Conservation (phyloP, 2,888 invertebrate genomes). For the Cinara cedri region DNA sequence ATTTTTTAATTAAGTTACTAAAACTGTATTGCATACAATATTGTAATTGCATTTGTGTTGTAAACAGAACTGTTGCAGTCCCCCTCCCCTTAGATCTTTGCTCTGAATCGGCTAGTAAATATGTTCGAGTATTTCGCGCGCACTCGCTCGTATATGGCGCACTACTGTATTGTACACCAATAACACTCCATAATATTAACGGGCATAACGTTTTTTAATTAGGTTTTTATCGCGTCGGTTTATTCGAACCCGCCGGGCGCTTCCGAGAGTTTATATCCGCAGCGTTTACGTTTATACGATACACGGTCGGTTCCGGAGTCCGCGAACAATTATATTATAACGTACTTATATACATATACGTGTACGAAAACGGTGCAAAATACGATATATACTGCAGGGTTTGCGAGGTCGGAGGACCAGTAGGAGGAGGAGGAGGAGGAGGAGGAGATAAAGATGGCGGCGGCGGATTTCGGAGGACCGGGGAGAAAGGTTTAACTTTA, state of each 20-base stretch:
- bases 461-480: not conserved
- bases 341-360: not conserved
- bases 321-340: slow-evolving; percentile 17
- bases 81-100: too few species aligned
- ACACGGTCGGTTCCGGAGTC: not conserved
- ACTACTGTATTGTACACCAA: not conserved
- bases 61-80: too few species aligned
- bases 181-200: not conserved
- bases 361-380: not conserved
- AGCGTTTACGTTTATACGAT: too few species aligned
- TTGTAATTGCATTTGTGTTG: too few species aligned
- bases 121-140: too few species aligned
- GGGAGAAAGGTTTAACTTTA: slow-evolving; percentile 50
- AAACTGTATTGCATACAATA: too few species aligned
- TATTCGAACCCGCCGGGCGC: not conserved
- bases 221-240: slow-evolving; percentile 36
- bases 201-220: slow-evolving; percentile 17
- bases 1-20: too few species aligned
- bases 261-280: not conserved
- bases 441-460: slow-evolving; percentile 34
- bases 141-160: not conserved
- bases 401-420: not conserved
- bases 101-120: too few species aligned
- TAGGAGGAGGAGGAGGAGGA: too few species aligned
- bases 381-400: slow-evolving; percentile 12